Evolutionary conservation across 2,888 invertebrate species (phyloP), one percentile per base, ranked within the genome.

Genomic region (Plebejus argus): DNA sequence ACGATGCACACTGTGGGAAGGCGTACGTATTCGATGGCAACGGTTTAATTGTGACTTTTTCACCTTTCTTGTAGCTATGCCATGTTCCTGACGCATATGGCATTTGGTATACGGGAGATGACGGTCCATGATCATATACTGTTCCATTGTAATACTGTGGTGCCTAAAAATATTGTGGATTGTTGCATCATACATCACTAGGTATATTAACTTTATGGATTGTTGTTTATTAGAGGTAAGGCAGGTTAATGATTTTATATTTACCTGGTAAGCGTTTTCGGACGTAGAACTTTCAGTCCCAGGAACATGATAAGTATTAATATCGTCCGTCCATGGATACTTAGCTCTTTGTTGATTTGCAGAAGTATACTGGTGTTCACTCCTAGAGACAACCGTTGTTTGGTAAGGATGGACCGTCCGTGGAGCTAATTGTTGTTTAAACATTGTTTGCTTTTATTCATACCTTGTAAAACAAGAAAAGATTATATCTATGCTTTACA

Each of bases 211-310:
- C 28, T 28, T 28, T 28, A 28, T 1, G 28, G 1, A 2, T 28
- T 28, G 28, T 28, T 28, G 28, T 28, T 28, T 28, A 2, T 2
- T 28, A 28, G 28, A 28, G n/a, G n/a, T 12, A 39, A 33, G 45
- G 3, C 45, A 23, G n/a, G 20, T 15, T 53, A 18, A 49, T 18
- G 15, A 20, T 56, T 74, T 23, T 70, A 78, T 35, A 84, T 89
- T 81, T 85, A 94, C 94, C 83, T 94, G 91, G 81, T 94, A 94
- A 12, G 91, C 91, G 83, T 89, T 91, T 78, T 94, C 94, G 0
- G 94, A 94, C 23, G 91, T 90, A n/a, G 94, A 94, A 82, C 94
- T 94, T 76, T 94, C 94, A 1, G 94, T 93, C 8, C 91, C 93
- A 58, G 92, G 85, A 56, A 90, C 89, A 81, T 93, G 93, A 81